Conservation (phyloP, 2,888 invertebrate genomes). For the Tinea semifulvella region DNA sequence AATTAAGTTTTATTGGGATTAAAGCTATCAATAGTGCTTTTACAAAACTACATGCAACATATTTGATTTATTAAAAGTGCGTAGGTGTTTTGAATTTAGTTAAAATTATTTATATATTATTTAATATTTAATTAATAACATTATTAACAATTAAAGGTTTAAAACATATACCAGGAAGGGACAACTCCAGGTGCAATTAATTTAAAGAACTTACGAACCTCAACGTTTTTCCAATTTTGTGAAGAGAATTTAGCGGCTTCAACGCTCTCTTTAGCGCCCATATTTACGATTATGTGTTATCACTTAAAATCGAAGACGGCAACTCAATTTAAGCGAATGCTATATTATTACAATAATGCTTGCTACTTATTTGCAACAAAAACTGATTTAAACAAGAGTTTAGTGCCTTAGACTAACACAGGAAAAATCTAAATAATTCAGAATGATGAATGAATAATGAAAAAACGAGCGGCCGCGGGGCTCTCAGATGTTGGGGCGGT, state of each 20-base stretch:
- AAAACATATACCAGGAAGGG: conserved; percentile 29
- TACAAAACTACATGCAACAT: conserved; percentile 11
- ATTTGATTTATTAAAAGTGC: conserved; percentile 4
- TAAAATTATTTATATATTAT: conserved; percentile 12
- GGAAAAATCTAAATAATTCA: conserved; percentile 57
- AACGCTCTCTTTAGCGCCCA: conserved; percentile 86
- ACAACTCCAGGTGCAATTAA: conserved; percentile 63
- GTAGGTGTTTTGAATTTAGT: conserved; percentile 10
- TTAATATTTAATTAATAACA: background rate
- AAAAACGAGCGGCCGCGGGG: conserved; percentile 8
- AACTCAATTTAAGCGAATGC: conserved; percentile 54
- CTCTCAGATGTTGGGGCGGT: conserved; percentile 22
- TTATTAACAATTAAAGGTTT: conserved; percentile 3
- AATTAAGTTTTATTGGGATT: conserved; percentile 7
- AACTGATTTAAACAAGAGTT: conserved; percentile 50
- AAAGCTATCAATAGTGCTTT: conserved; percentile 1
- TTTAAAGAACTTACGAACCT: conserved; percentile 71
- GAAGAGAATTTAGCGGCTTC: conserved; percentile 83
- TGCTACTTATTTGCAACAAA: conserved; percentile 45
- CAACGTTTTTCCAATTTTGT: conserved; percentile 83
- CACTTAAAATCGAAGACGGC: conserved; percentile 57
- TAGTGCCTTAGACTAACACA: conserved; percentile 45
- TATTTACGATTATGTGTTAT: conserved; percentile 61
- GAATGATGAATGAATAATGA: conserved; percentile 59
- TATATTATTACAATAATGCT: conserved; percentile 56